Conservation (phyloP, 1,140 invertebrate species). For the Aphidius gifuensis region DNA sequence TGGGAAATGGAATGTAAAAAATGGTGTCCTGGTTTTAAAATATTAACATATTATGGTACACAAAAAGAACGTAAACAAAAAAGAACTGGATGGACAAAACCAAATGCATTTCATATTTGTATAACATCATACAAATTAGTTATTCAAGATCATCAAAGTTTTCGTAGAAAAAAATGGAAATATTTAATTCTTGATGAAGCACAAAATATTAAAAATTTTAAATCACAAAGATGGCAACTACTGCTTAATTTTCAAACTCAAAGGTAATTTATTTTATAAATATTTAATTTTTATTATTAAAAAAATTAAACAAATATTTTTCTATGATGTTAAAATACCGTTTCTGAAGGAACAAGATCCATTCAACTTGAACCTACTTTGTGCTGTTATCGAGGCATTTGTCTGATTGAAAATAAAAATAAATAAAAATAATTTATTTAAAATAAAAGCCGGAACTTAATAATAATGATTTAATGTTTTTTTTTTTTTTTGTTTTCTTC, state of each 20-base stretch:
- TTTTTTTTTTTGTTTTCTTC: slow-evolving; percentile 34
- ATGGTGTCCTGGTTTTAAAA: slow-evolving; percentile 99
- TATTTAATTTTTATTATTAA: slow-evolving; percentile 15
- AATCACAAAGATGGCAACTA: slow-evolving; percentile 98
- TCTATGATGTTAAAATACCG: slow-evolving; percentile 39
- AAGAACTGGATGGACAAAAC: slow-evolving; percentile 96
- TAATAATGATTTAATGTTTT: slow-evolving; percentile 24
- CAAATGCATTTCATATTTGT: slow-evolving; percentile 98
- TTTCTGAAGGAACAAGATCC: slow-evolving; percentile 43
- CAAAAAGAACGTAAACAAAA: slow-evolving; percentile 96
- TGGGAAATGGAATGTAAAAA: slow-evolving; percentile 99
- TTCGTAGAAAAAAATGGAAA: slow-evolving; percentile 97
- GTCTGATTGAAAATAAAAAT: too few species aligned
- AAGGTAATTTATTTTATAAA: slow-evolving; percentile 56
- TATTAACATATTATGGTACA: slow-evolving; percentile 97
- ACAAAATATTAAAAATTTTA: slow-evolving; percentile 99
- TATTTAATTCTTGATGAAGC: slow-evolving; percentile 99
- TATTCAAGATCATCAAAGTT: slow-evolving; percentile 97
- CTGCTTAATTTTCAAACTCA: slow-evolving; percentile 95
- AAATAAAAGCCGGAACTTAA: not conserved
- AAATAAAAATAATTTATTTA: too few species aligned
- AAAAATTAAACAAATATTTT: not conserved
- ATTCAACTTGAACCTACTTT: slow-evolving; percentile 46
- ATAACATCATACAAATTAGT: slow-evolving; percentile 99
- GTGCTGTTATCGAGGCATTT: slow-evolving; percentile 34